Conservation (phyloP, 1,140 invertebrate species). For the Drosophila sucinea region DNA sequence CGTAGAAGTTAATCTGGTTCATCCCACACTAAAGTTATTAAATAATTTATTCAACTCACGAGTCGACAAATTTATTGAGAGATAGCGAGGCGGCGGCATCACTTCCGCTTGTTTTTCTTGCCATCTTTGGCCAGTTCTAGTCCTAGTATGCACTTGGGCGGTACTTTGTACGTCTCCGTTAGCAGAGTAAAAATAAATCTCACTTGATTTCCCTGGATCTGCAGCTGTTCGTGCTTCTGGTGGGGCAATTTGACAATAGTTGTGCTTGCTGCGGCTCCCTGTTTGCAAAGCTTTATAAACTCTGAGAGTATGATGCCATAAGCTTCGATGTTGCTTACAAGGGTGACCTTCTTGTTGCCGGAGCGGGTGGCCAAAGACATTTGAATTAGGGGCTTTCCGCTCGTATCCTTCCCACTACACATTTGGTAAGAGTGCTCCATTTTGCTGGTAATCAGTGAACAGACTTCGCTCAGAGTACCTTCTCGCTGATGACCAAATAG, state of each 20-base stretch:
- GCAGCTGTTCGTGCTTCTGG: constrained; percentile 90
- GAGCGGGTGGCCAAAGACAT: constrained; percentile 90
- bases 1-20: constrained; percentile 62
- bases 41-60: constrained; percentile 74
- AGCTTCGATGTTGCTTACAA: constrained; percentile 93
- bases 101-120: constrained; percentile 83
- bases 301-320: constrained; percentile 92
- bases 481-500: constrained; percentile 72
- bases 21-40: constrained; percentile 64
- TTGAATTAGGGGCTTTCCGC: constrained; percentile 91
- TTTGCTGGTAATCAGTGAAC: constrained; percentile 87
- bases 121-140: constrained; percentile 87
- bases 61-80: neutral
- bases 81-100: neutral
- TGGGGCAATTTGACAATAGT: constrained; percentile 90
- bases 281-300: constrained; percentile 92
- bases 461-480: constrained; percentile 89
- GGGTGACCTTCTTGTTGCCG: constrained; percentile 96
- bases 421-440: constrained; percentile 92
- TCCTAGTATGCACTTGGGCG: constrained; percentile 87
- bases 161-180: constrained; percentile 88
- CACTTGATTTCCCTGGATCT: constrained; percentile 96
- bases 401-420: constrained; percentile 84
- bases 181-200: constrained; percentile 89
- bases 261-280: constrained; percentile 92